Conservation (phyloP, 2,888 invertebrate species). For the Luffia ferchaultella region DNA sequence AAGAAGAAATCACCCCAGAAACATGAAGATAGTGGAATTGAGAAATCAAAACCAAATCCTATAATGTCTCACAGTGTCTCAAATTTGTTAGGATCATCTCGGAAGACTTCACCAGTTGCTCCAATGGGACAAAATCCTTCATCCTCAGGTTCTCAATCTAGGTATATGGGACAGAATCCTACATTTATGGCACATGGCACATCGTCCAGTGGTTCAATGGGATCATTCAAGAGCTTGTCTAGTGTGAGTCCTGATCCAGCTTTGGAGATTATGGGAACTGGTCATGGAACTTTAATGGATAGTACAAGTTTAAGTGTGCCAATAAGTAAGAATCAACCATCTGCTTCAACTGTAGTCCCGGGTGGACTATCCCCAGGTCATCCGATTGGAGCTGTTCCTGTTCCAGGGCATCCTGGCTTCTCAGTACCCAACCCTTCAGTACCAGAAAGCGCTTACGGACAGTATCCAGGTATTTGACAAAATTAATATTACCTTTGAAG, state of each 20-base stretch:
- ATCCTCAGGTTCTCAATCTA: conserved; percentile 16
- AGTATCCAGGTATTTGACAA: conserved; percentile 53
- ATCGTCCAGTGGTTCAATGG: conserved; percentile 16
- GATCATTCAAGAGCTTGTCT: neutral
- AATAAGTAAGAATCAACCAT: neutral
- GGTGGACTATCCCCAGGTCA: conserved; percentile 17
- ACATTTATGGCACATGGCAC: conserved; percentile 17
- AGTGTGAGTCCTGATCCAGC: neutral
- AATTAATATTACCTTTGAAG: too few species aligned
- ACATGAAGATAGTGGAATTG: conserved; percentile 35
- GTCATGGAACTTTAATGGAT: neutral
- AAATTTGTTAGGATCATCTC: conserved; percentile 32
- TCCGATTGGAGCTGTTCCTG: neutral
- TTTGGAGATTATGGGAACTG: neutral
- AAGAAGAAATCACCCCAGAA: conserved; percentile 53
- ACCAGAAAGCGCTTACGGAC: conserved; percentile 41
- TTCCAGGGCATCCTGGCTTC: conserved; percentile 15
- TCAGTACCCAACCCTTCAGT: conserved; percentile 25
- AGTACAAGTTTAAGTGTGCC: neutral
- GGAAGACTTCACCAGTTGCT: conserved; percentile 22
- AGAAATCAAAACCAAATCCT: conserved; percentile 21
- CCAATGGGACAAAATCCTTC: conserved; percentile 23
- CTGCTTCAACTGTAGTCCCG: neutral
- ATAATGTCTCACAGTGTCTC: conserved; percentile 55
- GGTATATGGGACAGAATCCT: conserved; percentile 21